Evolutionary conservation across 2,888 invertebrate species (phyloP).

Genomic region (Yponomeuta sedellus): DNA sequence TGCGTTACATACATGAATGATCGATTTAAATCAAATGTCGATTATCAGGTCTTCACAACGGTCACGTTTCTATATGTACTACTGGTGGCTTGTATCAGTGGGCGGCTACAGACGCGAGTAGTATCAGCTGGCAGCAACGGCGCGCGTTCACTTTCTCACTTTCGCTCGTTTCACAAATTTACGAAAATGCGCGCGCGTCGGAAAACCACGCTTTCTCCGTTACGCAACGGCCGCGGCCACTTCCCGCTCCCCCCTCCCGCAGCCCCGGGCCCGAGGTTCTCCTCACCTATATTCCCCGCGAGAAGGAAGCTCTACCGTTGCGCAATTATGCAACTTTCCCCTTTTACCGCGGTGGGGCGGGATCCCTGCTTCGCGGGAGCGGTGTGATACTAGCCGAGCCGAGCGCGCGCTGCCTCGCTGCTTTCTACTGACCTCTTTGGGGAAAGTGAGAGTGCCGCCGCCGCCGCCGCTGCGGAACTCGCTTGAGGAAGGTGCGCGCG

Average conservation of each 20-base stretch:
- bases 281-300: conserved; percentile 64
- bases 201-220: conserved; percentile 67
- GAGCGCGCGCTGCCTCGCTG: conserved; percentile 21
- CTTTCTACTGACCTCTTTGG: conserved; percentile 34
- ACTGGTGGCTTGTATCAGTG: no score
- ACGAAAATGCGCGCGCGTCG: conserved; percentile 71
- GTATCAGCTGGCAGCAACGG: not conserved
- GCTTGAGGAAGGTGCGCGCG: conserved; percentile 47
- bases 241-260: conserved; percentile 40
- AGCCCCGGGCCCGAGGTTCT: conserved; percentile 33
- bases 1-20: no score
- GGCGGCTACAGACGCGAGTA: no score
- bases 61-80: no score
- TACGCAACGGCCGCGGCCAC: conserved; percentile 65
- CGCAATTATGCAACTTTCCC: conserved; percentile 55
- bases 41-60: no score
- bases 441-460: conserved; percentile 37
- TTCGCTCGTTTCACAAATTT: conserved; percentile 73
- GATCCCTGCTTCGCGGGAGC: not conserved
- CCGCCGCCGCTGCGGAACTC: not conserved
- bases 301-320: conserved; percentile 59
- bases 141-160: conserved; percentile 52
- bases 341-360: conserved; percentile 17
- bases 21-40: no score
- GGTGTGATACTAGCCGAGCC: not conserved